These are phyloP conservation scores for Lathronympha strigana DNA, from an alignment of 2,888 invertebrate species.

Conservation along the genomic window DNA sequence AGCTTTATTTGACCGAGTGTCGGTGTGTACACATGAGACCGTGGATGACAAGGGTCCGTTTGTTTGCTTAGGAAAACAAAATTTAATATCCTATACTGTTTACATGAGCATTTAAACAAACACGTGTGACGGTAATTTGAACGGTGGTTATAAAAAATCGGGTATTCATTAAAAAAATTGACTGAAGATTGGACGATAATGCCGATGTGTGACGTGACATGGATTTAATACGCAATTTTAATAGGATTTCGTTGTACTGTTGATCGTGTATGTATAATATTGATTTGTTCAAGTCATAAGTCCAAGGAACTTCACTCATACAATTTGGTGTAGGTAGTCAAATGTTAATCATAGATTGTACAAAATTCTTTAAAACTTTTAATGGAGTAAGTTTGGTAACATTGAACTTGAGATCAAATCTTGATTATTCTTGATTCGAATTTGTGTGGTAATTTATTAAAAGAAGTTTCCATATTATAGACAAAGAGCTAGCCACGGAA, in stretches of 20 bases:
- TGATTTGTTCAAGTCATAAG: no score
- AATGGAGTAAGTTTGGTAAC: no score
- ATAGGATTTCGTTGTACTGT: not conserved
- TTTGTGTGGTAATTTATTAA: no score
- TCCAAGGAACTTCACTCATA: no score
- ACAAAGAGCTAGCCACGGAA: no score
- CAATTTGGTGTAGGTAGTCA: no score
- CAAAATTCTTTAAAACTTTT: no score
- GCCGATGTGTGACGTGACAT: not conserved
- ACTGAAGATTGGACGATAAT: not conserved
- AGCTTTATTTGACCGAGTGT: constrained; percentile 59
- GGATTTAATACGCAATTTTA: not conserved
- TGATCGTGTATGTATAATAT: no score
- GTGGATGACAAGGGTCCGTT: constrained; percentile 65
- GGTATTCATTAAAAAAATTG: not conserved
- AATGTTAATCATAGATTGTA: no score
- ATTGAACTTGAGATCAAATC: no score
- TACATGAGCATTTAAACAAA: constrained; percentile 50
- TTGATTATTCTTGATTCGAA: no score
- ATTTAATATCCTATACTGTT: constrained; percentile 66
- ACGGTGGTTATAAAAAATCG: constrained; percentile 32
- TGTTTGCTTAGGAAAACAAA: constrained; percentile 63
- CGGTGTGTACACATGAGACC: constrained; percentile 64
- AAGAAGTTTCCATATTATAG: no score
- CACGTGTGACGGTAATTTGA: constrained; percentile 26